Conservation (phyloP, 2,797 vertebrate genomes). For the Fratercula arctica region DNA sequence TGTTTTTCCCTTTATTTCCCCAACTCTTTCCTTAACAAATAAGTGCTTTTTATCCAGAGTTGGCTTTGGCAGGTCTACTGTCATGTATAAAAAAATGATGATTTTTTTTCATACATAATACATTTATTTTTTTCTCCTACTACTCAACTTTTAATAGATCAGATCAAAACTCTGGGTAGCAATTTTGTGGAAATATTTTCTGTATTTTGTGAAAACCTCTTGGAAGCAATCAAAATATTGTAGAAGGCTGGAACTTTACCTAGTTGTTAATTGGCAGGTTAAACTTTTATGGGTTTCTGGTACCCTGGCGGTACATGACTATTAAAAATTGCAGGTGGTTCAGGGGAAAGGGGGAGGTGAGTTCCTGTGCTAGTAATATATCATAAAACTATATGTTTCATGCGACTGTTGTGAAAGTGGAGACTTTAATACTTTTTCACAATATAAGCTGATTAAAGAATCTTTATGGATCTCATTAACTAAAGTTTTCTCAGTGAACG, state of each 20-base stretch:
- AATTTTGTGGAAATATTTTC: conserved; percentile 51
- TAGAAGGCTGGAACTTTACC: conserved; percentile 73
- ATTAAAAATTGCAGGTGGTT: conserved; percentile 87
- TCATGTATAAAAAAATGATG: neutral
- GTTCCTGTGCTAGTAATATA: conserved; percentile 78
- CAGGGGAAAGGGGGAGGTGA: conserved; percentile 71
- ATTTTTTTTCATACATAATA: neutral
- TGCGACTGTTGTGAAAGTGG: conserved; percentile 75
- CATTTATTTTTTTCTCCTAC: neutral
- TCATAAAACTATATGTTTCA: conserved; percentile 80
- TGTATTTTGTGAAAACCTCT: conserved; percentile 67
- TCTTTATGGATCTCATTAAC: conserved; percentile 82
- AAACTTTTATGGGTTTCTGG: conserved; percentile 84
- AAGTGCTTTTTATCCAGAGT: neutral
- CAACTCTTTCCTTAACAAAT: neutral
- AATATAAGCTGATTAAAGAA: conserved; percentile 78
- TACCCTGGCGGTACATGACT: conserved; percentile 81
- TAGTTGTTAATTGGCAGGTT: conserved; percentile 83
- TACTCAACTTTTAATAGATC: neutral
- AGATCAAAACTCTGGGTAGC: conserved; percentile 17
- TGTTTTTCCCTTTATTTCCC: neutral
- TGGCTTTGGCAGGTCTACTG: neutral
- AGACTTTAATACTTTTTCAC: conserved; percentile 77
- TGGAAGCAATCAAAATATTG: conserved; percentile 74
- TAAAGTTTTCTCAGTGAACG: conserved; percentile 65